Evolutionary conservation across 2,888 invertebrate species (phyloP), one percentile per base, ranked within the genome.

Genomic region (Plusia festucae): DNA sequence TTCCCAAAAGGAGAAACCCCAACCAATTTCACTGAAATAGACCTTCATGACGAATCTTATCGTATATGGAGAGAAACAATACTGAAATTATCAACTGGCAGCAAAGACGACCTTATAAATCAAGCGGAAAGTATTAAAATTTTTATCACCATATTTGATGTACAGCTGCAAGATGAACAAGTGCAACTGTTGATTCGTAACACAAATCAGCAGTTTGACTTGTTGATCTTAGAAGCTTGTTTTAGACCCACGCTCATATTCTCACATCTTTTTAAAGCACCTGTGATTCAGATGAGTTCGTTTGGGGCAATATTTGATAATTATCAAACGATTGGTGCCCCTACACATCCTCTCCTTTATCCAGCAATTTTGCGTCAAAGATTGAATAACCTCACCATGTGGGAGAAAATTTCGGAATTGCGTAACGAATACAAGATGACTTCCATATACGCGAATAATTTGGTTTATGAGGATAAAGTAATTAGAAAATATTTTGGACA

Each of bases 11-110:
- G 79, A 16, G n/a, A 76, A 49, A 8, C 82, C 0, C 88, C 87
- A 2, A 15, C 30, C 1, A 95, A 94, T 68, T 77, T 93, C 0
- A 91, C 85, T 7, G 93, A 95, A 83, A 92, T 95, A 3, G 87
- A 92, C 53, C 64, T 92, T 0, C 85, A 90, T 20, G 85, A 88
- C 8, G 40, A 85, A 16, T 89, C 89, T 0, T 89, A 90, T n/a
- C 55, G 72, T 8, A 30, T 73, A 16, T 82, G 79, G 82, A 64
- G 22, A 24, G 40, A 40, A 40, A 40, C 40, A n/a, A n/a, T 40
- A 4, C 4, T 40, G n/a, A 40, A 40, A n/a, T 40, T 40, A n/a
- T 40, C 40, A 2, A 40, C n/a, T 13, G 40, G 40, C 6, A 40
- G 40, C 40, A 76, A 62, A 1, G 69, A 70, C 53, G 57, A 70